phyloP scores from a whole-genome alignment of 2,888 invertebrate species.

The Shargacucullia verbasci region DNA sequence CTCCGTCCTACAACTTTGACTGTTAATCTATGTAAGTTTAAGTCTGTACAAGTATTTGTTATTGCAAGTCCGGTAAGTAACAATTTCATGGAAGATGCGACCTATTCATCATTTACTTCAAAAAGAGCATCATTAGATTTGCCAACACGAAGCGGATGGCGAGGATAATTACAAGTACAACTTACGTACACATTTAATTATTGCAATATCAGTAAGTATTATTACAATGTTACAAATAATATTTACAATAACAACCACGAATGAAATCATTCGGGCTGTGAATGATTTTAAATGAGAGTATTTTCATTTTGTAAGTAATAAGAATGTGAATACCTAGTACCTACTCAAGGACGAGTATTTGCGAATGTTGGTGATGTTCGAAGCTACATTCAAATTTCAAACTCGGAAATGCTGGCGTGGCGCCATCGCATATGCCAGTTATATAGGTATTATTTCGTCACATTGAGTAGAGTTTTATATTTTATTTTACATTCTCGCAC shows the following conservation, averaged over 20 bases:
- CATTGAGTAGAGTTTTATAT: conserved; percentile 11
- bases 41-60: conserved; percentile 1
- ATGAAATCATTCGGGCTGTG: conserved; percentile 2
- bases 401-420: neutral
- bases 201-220: conserved; percentile 24
- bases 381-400: neutral
- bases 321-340: too few species aligned
- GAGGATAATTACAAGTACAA: conserved; percentile 50
- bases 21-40: conserved; percentile 6
- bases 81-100: conserved; percentile 30
- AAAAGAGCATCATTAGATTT: conserved; percentile 64
- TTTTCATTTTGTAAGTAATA: neutral
- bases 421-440: neutral
- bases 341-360: too few species aligned
- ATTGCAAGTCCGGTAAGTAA: conserved; percentile 39
- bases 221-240: conserved; percentile 52
- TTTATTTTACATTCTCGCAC: neutral
- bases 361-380: neutral
- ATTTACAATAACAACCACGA: conserved; percentile 57
- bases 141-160: conserved; percentile 72
- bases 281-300: neutral
- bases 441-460: conserved; percentile 11
- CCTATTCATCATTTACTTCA: conserved; percentile 65
- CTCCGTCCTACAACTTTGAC: conserved; percentile 17
- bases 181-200: conserved; percentile 28